Base-by-base conservation (phyloP, 2,113 vertebrate genomes). In the Platichthys flesus region DNA sequence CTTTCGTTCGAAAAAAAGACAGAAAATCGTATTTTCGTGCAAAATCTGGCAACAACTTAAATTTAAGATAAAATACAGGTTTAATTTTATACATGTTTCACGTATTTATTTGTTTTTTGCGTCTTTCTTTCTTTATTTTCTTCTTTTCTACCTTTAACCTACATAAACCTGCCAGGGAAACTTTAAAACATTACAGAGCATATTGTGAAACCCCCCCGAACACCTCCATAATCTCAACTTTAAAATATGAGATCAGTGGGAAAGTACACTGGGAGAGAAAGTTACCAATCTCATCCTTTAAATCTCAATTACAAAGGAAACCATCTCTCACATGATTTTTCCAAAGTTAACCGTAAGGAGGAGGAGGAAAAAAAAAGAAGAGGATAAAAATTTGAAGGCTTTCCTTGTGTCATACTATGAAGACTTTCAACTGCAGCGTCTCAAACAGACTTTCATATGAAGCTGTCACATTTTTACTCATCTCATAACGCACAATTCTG, bases 381-480 rank as follows among this genome's bases (percentile, higher is more conserved):
- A 64, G 52, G 61, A 71, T 66, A 37, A 68, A 76, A 73, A 55
- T 78, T 55, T 87, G 82, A 84, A 89, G 87, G 75, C 72, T 86
- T 88, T 89, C 81, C 84, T 88, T 76, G 85, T 89, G 86, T 86
- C 88, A 86, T 83, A 80, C 80, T 81, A 85, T 74, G 76, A 93
- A 88, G 76, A 61, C 89, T 91, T 93, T 92, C 77, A 90, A 91
- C 68, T 91, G 85, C 83, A 88, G 90, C 88, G 68, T 54, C 83
- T 92, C 86, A 90, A 91, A 93, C 85, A 92, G 89, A 91, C 91
- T 94, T 89, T 90, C 67, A 82, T 87, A 93, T 89, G 78, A 92
- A 90, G 72, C 87, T 88, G 84, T 91, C 88, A 91, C 77, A 88
- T 93, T 91, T 63, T 93, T 79, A 80, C 85, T 89, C 86, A 55